Percentiles rank a stretch among this genome's conserved stretches.
phyloP scores from a whole-genome alignment of 2,113 vertebrate species.

The Sinocyclocheilus anophthalmus region DNA sequence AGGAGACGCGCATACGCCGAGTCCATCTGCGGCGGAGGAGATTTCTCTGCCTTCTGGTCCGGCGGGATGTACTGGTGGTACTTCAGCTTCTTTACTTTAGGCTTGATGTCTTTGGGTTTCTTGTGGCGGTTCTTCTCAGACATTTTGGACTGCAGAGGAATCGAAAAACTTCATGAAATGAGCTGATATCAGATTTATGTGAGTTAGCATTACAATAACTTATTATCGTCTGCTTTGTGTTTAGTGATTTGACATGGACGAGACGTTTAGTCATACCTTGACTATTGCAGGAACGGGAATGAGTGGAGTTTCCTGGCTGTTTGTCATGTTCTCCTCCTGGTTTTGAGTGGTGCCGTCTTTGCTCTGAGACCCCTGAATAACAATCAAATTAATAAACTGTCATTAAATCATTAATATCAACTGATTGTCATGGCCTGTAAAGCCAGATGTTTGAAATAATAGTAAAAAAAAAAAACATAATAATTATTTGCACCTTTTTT shows the following conservation, averaged over 20 bases:
- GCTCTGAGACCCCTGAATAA: constrained; percentile 65
- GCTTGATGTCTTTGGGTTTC: constrained; percentile 97
- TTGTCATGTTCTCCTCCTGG: constrained; percentile 75
- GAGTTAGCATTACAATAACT: background rate
- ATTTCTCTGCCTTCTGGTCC: constrained; percentile 96
- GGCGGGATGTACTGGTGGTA: constrained; percentile 99
- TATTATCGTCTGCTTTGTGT: background rate
- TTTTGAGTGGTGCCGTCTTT: constrained; percentile 72
- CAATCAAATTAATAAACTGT: background rate
- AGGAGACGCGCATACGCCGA: constrained; percentile 93
- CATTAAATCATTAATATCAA: background rate
- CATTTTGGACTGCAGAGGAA: constrained; percentile 81
- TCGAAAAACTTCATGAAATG: background rate
- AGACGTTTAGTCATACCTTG: constrained; percentile 79
- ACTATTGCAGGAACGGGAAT: constrained; percentile 77
- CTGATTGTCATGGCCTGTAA: background rate
- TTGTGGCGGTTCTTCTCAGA: constrained; percentile 93
- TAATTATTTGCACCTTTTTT: background rate
- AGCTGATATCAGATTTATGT: background rate
- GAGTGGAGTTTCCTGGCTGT: constrained; percentile 69
- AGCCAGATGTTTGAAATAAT: background rate
- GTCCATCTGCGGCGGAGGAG: constrained; percentile 96
- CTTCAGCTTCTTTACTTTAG: constrained; percentile 99
- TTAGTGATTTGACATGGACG: background rate
- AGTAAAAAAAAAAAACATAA: background rate